A percentile compares a stretch with the other conserved stretches of the same genome.
Evolutionary conservation across 64 coral and sea anemone species (phyloP).

Genomic region (Montipora sp.): DNA sequence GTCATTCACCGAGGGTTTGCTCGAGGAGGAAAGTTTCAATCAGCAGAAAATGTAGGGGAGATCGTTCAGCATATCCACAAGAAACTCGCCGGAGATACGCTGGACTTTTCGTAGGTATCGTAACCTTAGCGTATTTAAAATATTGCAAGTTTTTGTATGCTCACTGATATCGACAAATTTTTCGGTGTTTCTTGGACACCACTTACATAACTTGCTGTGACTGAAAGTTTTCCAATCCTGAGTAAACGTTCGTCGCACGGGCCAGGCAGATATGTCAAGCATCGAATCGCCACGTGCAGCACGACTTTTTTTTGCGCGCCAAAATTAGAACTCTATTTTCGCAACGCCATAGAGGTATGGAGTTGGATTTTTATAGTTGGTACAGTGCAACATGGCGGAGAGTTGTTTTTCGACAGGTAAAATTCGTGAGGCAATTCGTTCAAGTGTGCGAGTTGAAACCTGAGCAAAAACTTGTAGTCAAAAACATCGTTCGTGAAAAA

Average conservation of each 20-base stretch:
- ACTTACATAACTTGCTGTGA: neutral
- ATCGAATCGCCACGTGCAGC: no score
- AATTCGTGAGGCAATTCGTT: neutral
- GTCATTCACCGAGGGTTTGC: neutral
- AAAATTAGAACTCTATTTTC: neutral
- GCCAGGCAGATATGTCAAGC: no score
- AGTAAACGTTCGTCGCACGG: conserved; percentile 1
- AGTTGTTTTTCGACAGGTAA: neutral
- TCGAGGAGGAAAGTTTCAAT: no score
- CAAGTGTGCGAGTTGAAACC: conserved; percentile 7
- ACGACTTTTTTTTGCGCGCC: no score
- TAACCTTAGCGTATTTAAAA: no score
- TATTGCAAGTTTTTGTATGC: neutral
- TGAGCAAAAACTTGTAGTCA: neutral
- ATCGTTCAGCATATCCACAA: no score
- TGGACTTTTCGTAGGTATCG: no score
- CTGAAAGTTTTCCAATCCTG: neutral
- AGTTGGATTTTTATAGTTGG: neutral
- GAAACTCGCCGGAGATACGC: no score
- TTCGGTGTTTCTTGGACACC: neutral
- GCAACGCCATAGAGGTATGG: neutral
- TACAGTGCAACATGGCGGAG: neutral
- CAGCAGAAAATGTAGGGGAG: no score
- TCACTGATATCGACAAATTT: neutral
- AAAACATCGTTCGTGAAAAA: conserved; percentile 8